These are phyloP conservation scores for Pandion haliaetus DNA, from an alignment of 2,113 vertebrate genomes.

Conservation along the genomic window DNA sequence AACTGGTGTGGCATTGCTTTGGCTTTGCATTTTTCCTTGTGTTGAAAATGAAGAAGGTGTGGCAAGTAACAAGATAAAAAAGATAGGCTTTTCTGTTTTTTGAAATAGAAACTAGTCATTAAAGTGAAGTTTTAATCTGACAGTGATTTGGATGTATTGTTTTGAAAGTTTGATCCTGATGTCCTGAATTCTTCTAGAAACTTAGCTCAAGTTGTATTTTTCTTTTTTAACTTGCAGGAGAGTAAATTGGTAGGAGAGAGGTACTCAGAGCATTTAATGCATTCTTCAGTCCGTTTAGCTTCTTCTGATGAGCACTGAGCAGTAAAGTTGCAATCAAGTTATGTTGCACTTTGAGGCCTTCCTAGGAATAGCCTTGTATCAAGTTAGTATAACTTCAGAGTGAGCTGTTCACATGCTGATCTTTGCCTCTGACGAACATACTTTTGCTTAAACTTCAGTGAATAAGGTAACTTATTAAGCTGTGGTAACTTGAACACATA, in stretches of 20 bases:
- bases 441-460: not conserved
- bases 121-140: not conserved
- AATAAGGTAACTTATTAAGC: not conserved
- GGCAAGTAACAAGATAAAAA: not conserved
- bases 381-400: not conserved
- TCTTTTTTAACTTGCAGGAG: not conserved
- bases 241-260: not conserved
- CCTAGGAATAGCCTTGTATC: not conserved
- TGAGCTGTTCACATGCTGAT: not conserved
- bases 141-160: not conserved
- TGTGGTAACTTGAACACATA: not conserved
- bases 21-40: not conserved
- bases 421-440: not conserved
- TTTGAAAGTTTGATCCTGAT: not conserved
- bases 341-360: not conserved
- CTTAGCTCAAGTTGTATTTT: not conserved
- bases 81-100: not conserved
- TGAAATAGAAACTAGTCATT: not conserved
- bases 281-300: not conserved
- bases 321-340: not conserved
- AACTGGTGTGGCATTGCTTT: not conserved
- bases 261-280: not conserved
- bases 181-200: not conserved
- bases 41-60: not conserved
- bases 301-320: not conserved